Evolutionary conservation across 2,797 vertebrate genomes (phyloP).

Genomic region (Hydrophis major): DNA sequence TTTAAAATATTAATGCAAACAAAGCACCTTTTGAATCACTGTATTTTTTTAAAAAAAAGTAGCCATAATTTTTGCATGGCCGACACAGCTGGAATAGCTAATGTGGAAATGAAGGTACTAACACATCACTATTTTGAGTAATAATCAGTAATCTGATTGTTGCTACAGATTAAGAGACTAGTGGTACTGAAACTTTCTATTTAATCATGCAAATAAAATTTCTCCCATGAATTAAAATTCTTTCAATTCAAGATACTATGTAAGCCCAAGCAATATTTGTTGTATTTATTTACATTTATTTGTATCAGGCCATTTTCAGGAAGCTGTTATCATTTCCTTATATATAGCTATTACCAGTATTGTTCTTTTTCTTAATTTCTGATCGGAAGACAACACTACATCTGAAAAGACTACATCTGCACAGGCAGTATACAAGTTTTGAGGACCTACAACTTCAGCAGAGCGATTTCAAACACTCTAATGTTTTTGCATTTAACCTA

Average conservation of each 20-base stretch:
- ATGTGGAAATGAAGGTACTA: neutral
- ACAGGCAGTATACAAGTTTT: neutral
- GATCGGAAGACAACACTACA: neutral
- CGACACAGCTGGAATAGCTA: neutral
- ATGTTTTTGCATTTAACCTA: neutral
- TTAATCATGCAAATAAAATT: neutral
- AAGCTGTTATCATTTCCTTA: constrained; percentile 4
- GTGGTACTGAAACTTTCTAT: neutral
- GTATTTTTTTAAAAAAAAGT: too few relatives aligned
- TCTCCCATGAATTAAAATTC: neutral
- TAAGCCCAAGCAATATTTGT: neutral
- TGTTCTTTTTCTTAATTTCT: neutral
- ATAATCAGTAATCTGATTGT: neutral
- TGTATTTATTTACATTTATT: neutral
- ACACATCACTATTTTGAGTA: neutral
- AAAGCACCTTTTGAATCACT: neutral
- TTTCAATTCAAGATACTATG: neutral
- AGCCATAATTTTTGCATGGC: neutral
- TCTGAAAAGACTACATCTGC: neutral
- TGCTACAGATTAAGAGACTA: neutral
- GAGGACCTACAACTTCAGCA: neutral
- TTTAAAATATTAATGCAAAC: neutral
- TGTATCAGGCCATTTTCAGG: neutral
- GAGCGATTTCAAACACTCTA: neutral
- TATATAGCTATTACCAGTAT: neutral